Evolutionary conservation across 2,797 vertebrate genomes (phyloP), one percentile per base, ranked within the genome.

Genomic region (Peromyscus nudipes): DNA sequence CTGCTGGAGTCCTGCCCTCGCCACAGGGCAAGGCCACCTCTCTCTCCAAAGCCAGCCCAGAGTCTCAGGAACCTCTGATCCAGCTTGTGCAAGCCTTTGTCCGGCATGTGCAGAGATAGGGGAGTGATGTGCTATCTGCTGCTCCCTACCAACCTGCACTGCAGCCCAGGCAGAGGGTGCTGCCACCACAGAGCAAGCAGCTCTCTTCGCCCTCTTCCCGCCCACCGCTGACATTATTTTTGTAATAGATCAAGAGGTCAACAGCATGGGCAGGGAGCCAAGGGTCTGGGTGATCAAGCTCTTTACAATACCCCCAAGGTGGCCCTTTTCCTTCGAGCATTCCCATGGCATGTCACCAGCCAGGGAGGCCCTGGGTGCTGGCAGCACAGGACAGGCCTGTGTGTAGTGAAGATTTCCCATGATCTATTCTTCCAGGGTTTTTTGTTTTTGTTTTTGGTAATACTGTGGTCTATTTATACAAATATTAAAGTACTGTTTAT

Each of bases 1-100:
- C 99, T 92, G 98, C 99, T 0, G 99, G 99, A 2, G 95, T 99
- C 88, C 99, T 99, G 71, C 99, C 99, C 65, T 99, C 99, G 3
- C 98, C 99, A 10, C 99, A 99, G 96, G 98, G 99, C 96, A 99
- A 99, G 95, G 98, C 99, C 0, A 97, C 99, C 0, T 96, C 99
- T 0, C 98, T 99, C 55, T 98, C 99, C 91, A 99, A 99, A 98
- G 98, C 98, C 11, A 98, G 99, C 64, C 99, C 99, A 0, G 99
- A 99, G 97, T 99, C 99, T 80, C 99, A 99, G 98, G 99, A 99
- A 98, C 99, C 99, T 10, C 98, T 99, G 96, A 99, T 99, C 96
- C 99, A 99, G 98, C 99, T 99, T 0, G 99, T 99, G 34, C 99
- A 99, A 98, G 99, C 99, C 46, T 99, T 99, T 2, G 99, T 99